These are phyloP conservation scores for Akabosia matsudoensis DNA, from an alignment of 1,140 invertebrate genomes.

Conservation along the genomic window DNA sequence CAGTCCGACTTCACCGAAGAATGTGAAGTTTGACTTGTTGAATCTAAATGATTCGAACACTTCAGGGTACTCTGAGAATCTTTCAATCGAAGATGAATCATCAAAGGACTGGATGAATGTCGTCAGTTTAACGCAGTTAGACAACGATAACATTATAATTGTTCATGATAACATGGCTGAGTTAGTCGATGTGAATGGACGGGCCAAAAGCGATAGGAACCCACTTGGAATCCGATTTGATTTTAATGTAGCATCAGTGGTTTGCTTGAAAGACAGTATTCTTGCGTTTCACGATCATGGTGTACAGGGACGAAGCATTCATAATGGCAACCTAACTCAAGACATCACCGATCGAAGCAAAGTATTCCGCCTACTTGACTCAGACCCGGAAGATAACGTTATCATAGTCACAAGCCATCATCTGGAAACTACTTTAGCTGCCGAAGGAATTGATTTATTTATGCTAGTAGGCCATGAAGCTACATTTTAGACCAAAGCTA, in stretches of 20 bases:
- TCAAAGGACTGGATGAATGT: constrained; percentile 73
- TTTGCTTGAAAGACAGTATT: constrained; percentile 92
- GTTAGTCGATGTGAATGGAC: constrained; percentile 82
- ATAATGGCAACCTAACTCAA: constrained; percentile 92
- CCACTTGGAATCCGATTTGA: constrained; percentile 87
- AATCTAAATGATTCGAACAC: constrained; percentile 66
- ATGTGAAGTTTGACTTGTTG: constrained; percentile 76
- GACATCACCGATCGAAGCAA: constrained; percentile 88
- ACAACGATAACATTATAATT: constrained; percentile 86
- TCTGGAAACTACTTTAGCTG: constrained; percentile 57
- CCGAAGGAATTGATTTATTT: constrained; percentile 89
- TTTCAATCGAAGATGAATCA: constrained; percentile 71
- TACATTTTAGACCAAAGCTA: constrained; percentile 56
- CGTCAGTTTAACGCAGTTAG: constrained; percentile 77
- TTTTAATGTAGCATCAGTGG: constrained; percentile 92
- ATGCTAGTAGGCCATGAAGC: constrained; percentile 93
- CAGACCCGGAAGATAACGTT: constrained; percentile 57
- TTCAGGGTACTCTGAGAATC: constrained; percentile 86
- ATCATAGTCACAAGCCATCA: constrained; percentile 76
- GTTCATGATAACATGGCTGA: constrained; percentile 79
- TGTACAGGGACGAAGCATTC: constrained; percentile 91
- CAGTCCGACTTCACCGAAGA: constrained; percentile 69
- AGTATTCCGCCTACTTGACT: constrained; percentile 82
- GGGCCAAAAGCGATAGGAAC: constrained; percentile 73
- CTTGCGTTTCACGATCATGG: constrained; percentile 96